A percentile compares a stretch with the other conserved stretches of the same genome.
These are phyloP conservation scores for Nasonia oneida DNA, from an alignment of 2,888 invertebrate species.

Conservation along the genomic window DNA sequence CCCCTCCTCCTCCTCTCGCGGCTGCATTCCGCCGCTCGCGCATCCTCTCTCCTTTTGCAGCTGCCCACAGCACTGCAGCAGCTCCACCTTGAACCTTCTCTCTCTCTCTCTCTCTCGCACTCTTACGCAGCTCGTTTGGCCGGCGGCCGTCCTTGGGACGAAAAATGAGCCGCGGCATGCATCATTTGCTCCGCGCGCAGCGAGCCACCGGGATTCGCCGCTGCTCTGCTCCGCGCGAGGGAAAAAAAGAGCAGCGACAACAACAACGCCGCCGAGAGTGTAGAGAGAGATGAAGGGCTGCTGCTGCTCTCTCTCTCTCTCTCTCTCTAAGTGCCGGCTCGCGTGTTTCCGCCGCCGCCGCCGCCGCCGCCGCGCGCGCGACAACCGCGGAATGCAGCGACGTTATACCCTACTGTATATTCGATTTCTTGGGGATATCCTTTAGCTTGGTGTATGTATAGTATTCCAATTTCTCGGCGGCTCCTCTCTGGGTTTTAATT, in stretches of 20 bases:
- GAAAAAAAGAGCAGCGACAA: neutral
- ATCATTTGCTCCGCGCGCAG: slow-evolving; percentile 23
- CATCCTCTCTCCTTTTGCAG: slow-evolving; percentile 31
- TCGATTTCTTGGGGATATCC: no score
- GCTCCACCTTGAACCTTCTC: slow-evolving; percentile 52
- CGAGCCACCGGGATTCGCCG: neutral
- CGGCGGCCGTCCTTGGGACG: slow-evolving; percentile 38
- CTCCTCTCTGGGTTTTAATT: neutral
- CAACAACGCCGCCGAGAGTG: neutral
- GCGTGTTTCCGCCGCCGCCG: no score
- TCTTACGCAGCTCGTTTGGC: slow-evolving; percentile 63
- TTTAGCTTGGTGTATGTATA: no score
- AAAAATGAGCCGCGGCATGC: slow-evolving; percentile 46
- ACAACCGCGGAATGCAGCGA: slow-evolving; percentile 64
- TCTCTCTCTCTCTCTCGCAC: slow-evolving; percentile 41
- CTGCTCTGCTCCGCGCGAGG: no score
- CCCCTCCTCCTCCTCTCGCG: neutral
- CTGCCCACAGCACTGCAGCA: neutral
- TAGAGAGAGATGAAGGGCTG: slow-evolving; percentile 47
- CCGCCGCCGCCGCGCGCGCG: slow-evolving; percentile 55
- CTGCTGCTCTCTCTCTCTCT: slow-evolving; percentile 40
- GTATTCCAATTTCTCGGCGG: neutral
- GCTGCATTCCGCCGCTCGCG: slow-evolving; percentile 26
- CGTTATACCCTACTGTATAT: no score
- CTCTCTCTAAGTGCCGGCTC: slow-evolving; percentile 63